A percentile compares a stretch with the other conserved stretches of the same genome.
These are phyloP conservation scores for Chauna torquata DNA, from an alignment of 2,113 vertebrate genomes.

Conservation along the genomic window DNA sequence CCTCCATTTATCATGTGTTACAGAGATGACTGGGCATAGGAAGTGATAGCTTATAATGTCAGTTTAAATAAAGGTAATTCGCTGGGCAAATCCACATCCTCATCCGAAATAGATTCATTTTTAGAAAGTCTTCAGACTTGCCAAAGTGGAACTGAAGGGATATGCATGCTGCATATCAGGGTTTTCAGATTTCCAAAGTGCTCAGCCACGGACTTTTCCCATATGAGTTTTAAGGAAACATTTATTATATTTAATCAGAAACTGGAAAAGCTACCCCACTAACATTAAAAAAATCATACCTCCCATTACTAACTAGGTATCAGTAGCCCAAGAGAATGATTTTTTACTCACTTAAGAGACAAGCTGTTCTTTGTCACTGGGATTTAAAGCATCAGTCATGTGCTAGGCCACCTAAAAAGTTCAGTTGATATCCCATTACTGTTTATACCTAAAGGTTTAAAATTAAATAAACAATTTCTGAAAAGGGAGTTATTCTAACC, in stretches of 20 bases:
- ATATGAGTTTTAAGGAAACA: background rate
- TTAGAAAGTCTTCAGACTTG: background rate
- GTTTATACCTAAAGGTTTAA: background rate
- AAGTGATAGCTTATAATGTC: background rate
- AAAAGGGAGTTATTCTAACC: background rate
- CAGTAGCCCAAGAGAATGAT: background rate
- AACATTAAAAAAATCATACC: background rate
- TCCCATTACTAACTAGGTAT: background rate
- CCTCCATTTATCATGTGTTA: background rate
- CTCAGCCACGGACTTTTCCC: background rate
- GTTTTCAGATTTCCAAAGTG: background rate
- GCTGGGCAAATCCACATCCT: background rate
- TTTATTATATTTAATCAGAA: background rate
- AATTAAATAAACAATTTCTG: background rate
- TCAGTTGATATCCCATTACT: background rate
- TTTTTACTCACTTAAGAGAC: background rate
- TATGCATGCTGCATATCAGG: rapidly evolving
- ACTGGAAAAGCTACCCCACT: background rate
- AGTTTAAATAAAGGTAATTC: slow-evolving; percentile 23
- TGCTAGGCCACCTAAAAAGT: background rate
- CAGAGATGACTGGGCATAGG: background rate
- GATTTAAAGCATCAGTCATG: background rate
- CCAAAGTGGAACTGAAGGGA: background rate
- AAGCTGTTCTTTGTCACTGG: background rate
- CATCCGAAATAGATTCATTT: background rate